These are phyloP conservation scores for Chaetodon trifasciatus DNA, from an alignment of 2,797 vertebrate species.

Conservation along the genomic window DNA sequence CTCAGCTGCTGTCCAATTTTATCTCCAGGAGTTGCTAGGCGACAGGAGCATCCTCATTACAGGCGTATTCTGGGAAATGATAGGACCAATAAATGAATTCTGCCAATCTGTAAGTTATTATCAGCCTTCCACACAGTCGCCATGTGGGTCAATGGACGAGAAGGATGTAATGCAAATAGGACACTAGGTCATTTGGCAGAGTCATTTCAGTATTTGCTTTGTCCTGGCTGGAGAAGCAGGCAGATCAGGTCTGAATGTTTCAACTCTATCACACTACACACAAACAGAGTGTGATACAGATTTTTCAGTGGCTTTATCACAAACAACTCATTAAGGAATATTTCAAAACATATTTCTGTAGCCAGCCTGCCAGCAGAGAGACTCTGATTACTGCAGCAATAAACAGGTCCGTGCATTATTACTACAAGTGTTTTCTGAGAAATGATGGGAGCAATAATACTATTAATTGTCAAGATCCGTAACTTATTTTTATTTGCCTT, in stretches of 20 bases:
- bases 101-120: conserved; percentile 57
- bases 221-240: conserved; percentile 33
- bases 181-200: conserved; percentile 27
- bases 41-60: conserved; percentile 74
- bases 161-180: conserved; percentile 31
- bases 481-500: not conserved
- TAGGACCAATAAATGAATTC: conserved; percentile 61
- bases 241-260: conserved; percentile 2
- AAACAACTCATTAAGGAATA: not conserved
- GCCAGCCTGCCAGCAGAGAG: not conserved
- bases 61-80: conserved; percentile 68
- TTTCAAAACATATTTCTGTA: conserved; percentile 1
- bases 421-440: not conserved
- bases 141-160: conserved; percentile 47
- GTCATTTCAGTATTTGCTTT: conserved; percentile 41
- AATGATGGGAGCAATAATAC: not conserved
- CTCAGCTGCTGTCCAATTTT: conserved; percentile 75
- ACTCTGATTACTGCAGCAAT: not conserved
- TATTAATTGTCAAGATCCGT: not conserved
- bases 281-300: not conserved
- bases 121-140: conserved; percentile 31
- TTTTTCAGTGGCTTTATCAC: not conserved
- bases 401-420: not conserved
- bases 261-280: not conserved
- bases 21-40: conserved; percentile 77